These are phyloP conservation scores for Ibycter americanus DNA, from an alignment of 2,797 vertebrate species.

Conservation along the genomic window DNA sequence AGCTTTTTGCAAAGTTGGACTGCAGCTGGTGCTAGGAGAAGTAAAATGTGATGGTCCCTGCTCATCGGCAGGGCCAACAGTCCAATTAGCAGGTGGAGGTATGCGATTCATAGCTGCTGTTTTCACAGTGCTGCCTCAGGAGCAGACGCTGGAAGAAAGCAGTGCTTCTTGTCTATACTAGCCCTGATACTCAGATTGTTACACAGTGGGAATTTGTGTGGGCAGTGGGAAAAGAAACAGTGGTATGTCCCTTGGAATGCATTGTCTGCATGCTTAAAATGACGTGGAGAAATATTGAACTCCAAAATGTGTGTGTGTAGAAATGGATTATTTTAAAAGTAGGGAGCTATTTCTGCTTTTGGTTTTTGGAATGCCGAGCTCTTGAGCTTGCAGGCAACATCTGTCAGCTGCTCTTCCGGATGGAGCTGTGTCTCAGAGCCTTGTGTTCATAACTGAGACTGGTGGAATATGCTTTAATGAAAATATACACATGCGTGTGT, in stretches of 20 bases:
- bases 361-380: not conserved
- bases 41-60: rapidly evolving
- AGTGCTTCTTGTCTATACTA: not conserved
- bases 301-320: not conserved
- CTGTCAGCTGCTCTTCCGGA: rapidly evolving
- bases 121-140: not conserved
- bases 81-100: not conserved
- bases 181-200: not conserved
- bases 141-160: not conserved
- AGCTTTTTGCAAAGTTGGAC: not conserved
- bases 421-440: not conserved
- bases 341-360: not conserved
- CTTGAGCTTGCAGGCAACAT: not conserved
- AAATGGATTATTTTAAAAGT: not conserved
- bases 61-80: not conserved
- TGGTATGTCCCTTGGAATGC: not conserved
- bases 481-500: rapidly evolving
- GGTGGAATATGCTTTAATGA: not conserved
- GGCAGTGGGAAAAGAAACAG: slow-evolving; percentile 13
- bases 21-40: not conserved
- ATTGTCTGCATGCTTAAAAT: not conserved
- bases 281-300: not conserved
- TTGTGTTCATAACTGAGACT: not conserved
- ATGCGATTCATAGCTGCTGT: not conserved
- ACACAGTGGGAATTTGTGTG: slow-evolving; percentile 31